Evolutionary conservation across 1,140 invertebrate genomes (phyloP).

Genomic region (Lasaia peninsularis): DNA sequence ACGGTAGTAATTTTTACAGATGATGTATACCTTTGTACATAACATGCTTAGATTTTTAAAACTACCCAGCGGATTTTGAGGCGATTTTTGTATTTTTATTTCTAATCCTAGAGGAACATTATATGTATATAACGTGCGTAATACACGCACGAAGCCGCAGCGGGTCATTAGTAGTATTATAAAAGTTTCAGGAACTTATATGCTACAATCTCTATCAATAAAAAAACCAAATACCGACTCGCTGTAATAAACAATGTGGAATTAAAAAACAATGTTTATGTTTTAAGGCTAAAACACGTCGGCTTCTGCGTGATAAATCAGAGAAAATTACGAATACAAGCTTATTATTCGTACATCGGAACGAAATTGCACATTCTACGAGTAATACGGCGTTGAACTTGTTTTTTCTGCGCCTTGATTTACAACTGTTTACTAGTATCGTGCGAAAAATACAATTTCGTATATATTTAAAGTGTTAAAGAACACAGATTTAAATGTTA

Average conservation of each 20-base stretch:
- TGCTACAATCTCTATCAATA: neutral
- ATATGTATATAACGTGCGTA: too few species aligned
- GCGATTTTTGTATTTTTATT: too few species aligned
- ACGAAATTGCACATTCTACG: neutral
- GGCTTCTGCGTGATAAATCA: neutral
- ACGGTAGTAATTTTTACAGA: too few species aligned
- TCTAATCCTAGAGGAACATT: too few species aligned
- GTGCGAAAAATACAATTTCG: neutral
- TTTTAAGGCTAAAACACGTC: neutral
- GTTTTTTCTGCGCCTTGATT: constrained; percentile 13
- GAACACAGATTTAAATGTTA: too few species aligned
- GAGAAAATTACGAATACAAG: neutral
- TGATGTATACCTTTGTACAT: too few species aligned
- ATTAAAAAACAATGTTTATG: neutral
- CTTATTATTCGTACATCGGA: neutral
- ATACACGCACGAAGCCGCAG: too few species aligned
- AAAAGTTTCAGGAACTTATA: too few species aligned
- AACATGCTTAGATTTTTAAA: too few species aligned
- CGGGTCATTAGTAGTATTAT: too few species aligned
- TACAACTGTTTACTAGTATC: neutral
- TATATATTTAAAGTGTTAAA: neutral
- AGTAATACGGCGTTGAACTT: neutral
- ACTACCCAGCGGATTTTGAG: too few species aligned
- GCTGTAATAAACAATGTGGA: neutral
- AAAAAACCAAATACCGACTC: neutral